Base-by-base conservation (phyloP, 2,888 invertebrate genomes). In the Pachymerium ferrugineum region DNA sequence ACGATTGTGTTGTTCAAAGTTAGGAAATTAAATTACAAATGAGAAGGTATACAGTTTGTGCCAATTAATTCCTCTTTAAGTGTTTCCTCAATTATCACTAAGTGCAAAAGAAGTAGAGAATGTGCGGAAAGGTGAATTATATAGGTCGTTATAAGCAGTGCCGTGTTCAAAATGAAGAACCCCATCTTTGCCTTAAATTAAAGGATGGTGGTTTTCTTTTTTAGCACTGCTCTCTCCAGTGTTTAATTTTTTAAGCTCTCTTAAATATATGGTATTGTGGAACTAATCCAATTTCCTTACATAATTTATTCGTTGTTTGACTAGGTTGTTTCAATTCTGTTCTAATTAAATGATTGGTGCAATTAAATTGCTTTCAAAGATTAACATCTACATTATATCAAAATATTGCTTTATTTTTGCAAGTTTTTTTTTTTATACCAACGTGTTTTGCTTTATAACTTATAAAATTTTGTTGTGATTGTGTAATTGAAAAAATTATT, bases 401-500 rank as follows among this genome's bases (percentile, higher is more conserved):
- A 62, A 62, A 62, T 28, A 25, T 62, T 62, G 62, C 62, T 62
- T 62, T 62, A 25, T 47, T 6, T 62, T 62, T 25, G 25, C 12
- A 62, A 62, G 10, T 25, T 14, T 38, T 38, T 38, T n/a, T 38
- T 38, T 54, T 25, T 54, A 54, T n/a, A n/a, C n/a, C n/a, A n/a
- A n/a, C n/a, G n/a, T n/a, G n/a, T n/a, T n/a, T n/a, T n/a, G n/a
- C n/a, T n/a, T n/a, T n/a, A 22, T 54, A 54, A 54, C 22, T 22
- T 22, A 8, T 62, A 25, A 62, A 19, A 54, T 22, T 54, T 54
- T 3, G 22, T 47, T 54, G 47, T 54, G 47, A 54, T 54, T 62
- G n/a, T 62, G 62, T 62, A 62, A 22, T 62, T 62, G n/a, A n/a
- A 62, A 62, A 22, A 62, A 47, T 47, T 6, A n/a, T 62, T 62